A percentile compares a stretch with the other conserved stretches of the same genome.
These are phyloP conservation scores for Aricia artaxerxes DNA, from an alignment of 2,888 invertebrate species.

Conservation along the genomic window DNA sequence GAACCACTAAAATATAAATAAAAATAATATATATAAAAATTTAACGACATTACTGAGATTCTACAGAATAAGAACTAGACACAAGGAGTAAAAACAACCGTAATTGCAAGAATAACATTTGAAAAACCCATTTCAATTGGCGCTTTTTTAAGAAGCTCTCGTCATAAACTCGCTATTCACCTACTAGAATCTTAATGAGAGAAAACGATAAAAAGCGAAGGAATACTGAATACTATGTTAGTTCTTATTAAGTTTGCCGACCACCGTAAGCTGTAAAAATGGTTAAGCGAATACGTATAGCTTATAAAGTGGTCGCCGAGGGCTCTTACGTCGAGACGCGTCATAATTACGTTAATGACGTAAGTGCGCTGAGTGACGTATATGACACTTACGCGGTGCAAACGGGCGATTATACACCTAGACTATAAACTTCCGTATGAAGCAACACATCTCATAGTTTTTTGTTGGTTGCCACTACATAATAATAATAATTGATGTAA, in stretches of 20 bases:
- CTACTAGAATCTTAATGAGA: constrained; percentile 45
- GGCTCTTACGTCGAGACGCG: constrained; percentile 53
- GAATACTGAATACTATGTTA: constrained; percentile 44
- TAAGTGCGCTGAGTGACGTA: constrained; percentile 41
- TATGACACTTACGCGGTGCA: background rate
- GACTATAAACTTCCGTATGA: too few relatives aligned
- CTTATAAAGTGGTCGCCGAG: constrained; percentile 67
- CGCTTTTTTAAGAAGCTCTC: constrained; percentile 41
- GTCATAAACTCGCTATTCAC: constrained; percentile 45
- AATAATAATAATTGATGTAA: too few relatives aligned
- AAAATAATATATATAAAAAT: background rate
- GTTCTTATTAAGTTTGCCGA: constrained; percentile 51
- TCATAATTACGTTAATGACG: constrained; percentile 52
- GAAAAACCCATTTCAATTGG: constrained; percentile 33
- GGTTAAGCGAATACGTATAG: constrained; percentile 54
- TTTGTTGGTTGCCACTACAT: too few relatives aligned
- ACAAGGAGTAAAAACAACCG: background rate
- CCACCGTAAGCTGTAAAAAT: constrained; percentile 53
- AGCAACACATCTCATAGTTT: too few relatives aligned
- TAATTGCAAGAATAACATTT: constrained; percentile 29
- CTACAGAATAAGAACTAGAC: background rate
- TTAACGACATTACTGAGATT: background rate
- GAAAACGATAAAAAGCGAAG: constrained; percentile 45
- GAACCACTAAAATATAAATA: too few relatives aligned
- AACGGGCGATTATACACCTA: background rate